Conservation (phyloP, 37 sponge, comb jelly and placozoan species). For the Crambe crambe region DNA sequence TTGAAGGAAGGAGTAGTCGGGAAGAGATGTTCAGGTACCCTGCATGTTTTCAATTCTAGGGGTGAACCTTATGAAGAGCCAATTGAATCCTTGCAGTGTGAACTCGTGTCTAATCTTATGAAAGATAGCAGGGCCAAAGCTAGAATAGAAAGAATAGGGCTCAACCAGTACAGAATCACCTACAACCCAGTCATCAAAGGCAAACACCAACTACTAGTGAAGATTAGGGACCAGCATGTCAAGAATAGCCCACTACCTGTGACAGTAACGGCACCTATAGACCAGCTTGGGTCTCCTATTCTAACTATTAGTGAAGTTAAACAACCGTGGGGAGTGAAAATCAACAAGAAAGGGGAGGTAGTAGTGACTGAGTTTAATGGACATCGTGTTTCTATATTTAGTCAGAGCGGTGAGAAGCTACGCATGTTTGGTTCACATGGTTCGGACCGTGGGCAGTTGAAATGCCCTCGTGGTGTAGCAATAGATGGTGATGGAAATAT, state of each 20-base stretch:
- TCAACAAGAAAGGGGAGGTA: not conserved
- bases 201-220: not conserved
- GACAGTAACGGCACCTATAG: not conserved
- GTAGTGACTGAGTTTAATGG: not conserved
- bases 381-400: slow-evolving; percentile 12
- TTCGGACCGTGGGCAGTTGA: slow-evolving; percentile 1
- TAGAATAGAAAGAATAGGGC: not conserved
- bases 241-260: slow-evolving; percentile 11
- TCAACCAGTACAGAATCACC: not conserved
- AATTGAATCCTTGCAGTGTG: not conserved
- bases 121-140: not conserved
- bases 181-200: not conserved
- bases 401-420: not conserved
- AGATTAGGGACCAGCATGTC: not conserved
- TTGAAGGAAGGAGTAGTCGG: slow-evolving; percentile 27
- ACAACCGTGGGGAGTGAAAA: not conserved
- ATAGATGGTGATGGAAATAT: slow-evolving; percentile 17
- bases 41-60: not conserved
- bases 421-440: slow-evolving; percentile 5
- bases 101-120: not conserved
- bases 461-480: slow-evolving; percentile 16
- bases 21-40: not conserved
- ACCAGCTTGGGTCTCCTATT: not conserved
- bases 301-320: not conserved
- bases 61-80: not conserved